A percentile compares a stretch with the other conserved stretches of the same genome.
Evolutionary conservation across 2,113 vertebrate species (phyloP).

Genomic region (Stercorarius parasiticus): DNA sequence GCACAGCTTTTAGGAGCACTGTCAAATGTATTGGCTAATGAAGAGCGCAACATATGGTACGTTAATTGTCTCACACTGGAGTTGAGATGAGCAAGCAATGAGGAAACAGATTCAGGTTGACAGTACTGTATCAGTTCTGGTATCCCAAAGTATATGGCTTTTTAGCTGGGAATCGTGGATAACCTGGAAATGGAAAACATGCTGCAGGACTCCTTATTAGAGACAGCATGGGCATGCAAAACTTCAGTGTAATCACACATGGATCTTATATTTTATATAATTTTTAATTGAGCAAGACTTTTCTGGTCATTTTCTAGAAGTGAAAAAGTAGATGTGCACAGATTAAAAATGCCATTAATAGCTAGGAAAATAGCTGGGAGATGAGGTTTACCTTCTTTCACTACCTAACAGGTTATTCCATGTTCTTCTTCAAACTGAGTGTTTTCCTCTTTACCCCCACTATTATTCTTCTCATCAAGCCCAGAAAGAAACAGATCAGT

Average conservation of each 20-base stretch:
- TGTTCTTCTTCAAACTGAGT: background rate
- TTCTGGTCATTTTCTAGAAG: background rate
- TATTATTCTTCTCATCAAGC: background rate
- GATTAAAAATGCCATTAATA: background rate
- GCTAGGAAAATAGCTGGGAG: background rate
- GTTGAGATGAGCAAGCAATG: background rate
- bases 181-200: background rate
- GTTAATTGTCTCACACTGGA: background rate
- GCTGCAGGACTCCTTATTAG: background rate
- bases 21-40: background rate
- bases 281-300: background rate
- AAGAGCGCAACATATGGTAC: background rate
- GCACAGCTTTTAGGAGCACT: background rate
- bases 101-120: background rate
- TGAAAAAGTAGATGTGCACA: background rate
- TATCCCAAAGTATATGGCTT: background rate
- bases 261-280: background rate
- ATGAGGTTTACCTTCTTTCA: background rate
- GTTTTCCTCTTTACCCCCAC: background rate
- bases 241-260: background rate
- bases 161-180: background rate
- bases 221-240: fast-evolving
- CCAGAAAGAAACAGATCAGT: background rate
- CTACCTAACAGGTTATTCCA: background rate
- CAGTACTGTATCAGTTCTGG: background rate